Evolutionary conservation across 2,888 invertebrate genomes (phyloP), one percentile per base, ranked within the genome.

Genomic region (Agrilus cyanescens): DNA sequence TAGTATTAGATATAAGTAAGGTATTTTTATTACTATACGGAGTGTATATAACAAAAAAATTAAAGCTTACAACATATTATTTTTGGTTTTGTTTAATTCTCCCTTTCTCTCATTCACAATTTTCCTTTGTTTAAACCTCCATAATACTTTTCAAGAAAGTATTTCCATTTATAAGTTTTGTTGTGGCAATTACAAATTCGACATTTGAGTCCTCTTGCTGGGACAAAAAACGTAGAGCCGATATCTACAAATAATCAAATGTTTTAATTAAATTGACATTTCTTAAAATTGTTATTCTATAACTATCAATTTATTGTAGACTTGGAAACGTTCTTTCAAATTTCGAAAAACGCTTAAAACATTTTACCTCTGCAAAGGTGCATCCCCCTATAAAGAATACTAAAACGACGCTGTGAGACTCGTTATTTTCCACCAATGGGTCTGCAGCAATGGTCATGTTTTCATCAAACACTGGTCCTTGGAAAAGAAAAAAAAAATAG

Each of bases 331-430:
- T 25, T 25, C 2, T 25, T 25, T 25, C 10, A 25, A 10, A 25
- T 20, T 5, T 7, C 7, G 6, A 20, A 20, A 20, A 3, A 20
- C 20, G 7, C 6, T 20, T 20, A 25, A 25, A 16, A 30, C 36
- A 37, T 41, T 71, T 45, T 53, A 65, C 66, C 57, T 98, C 98
- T 2, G 95, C 90, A 68, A 84, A 91, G 0, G 97, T 98, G 61
- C 95, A 90, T 0, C 98, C 98, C 4, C 98, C 98, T 12, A 98
- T 81, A 62, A 96, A 95, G 65, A 95, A 91, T 1, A 98, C 90
- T 1, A 97, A 70, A 7, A 94, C 81, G 3, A 91, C 82, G 50
- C 74, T 72, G 0, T 81, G 75, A 32, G 74, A 73, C 52, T 83
- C 78, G 2, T 56, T 47, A 34, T 67, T 57, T 67, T 2, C 62